A percentile compares a stretch with the other conserved stretches of the same genome.
Evolutionary conservation across 2,888 invertebrate genomes (phyloP).

Genomic region (Phragmatobia fuliginosa): DNA sequence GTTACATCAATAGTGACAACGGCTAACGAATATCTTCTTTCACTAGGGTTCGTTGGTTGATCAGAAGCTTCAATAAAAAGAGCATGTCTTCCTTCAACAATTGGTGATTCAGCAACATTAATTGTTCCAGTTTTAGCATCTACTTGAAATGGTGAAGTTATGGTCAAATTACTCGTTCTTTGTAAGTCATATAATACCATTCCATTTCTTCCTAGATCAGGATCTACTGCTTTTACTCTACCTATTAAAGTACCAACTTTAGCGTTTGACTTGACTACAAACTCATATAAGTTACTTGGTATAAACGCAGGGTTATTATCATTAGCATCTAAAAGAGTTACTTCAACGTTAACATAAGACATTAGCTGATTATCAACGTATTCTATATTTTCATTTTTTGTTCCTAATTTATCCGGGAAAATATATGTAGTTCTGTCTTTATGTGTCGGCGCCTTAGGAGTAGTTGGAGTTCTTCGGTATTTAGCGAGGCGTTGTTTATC

Average conservation of each 20-base stretch:
- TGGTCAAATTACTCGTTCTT: slow-evolving; percentile 88
- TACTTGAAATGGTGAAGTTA: slow-evolving; percentile 90
- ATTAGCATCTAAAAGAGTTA: slow-evolving; percentile 94
- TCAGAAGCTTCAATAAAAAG: slow-evolving; percentile 94
- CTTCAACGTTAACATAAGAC: slow-evolving; percentile 91
- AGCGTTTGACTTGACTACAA: slow-evolving; percentile 89
- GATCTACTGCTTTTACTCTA: slow-evolving; percentile 93
- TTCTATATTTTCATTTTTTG: slow-evolving; percentile 77
- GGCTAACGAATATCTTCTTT: slow-evolving; percentile 92
- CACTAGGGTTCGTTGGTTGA: slow-evolving; percentile 94
- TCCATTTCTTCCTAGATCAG: slow-evolving; percentile 91
- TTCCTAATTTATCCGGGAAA: slow-evolving; percentile 79
- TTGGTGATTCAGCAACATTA: slow-evolving; percentile 88
- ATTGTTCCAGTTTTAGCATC: slow-evolving; percentile 91
- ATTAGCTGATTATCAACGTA: slow-evolving; percentile 79
- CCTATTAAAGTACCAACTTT: slow-evolving; percentile 91
- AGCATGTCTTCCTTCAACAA: slow-evolving; percentile 91
- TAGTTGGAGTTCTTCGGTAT: slow-evolving; percentile 70
- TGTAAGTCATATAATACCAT: slow-evolving; percentile 91
- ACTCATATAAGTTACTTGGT: slow-evolving; percentile 94
- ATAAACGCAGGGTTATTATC: slow-evolving; percentile 96
- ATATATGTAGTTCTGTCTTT: slow-evolving; percentile 81
- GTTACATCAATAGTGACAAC: slow-evolving; percentile 94
- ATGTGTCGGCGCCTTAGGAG: slow-evolving; percentile 54
- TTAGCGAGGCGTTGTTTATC: slow-evolving; percentile 78